Percentiles rank a stretch among this genome's conserved stretches.
Evolutionary conservation across 2,113 vertebrate genomes (phyloP).

Genomic region (Aleadryas rufinucha): DNA sequence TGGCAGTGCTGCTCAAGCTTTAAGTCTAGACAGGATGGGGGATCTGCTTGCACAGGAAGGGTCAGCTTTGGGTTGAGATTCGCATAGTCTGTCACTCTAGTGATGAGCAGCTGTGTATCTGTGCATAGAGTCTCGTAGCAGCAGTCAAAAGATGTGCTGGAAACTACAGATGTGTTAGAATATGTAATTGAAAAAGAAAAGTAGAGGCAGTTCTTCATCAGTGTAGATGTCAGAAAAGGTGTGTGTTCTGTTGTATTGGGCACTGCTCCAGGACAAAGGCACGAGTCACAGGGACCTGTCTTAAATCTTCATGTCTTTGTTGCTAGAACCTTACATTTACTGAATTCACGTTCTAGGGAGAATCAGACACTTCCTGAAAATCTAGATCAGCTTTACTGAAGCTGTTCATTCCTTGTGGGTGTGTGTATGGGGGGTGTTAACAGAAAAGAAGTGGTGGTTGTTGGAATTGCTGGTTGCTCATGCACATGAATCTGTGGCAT

Average conservation of each 20-base stretch:
- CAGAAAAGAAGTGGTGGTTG: not conserved
- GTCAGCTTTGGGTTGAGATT: not conserved
- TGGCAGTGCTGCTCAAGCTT: not conserved
- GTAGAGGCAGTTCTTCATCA: not conserved
- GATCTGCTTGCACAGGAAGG: not conserved
- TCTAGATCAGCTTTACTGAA: not conserved
- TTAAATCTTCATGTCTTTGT: not conserved
- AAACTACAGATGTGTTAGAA: not conserved
- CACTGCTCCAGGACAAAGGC: not conserved
- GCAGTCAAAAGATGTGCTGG: not conserved
- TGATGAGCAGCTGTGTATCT: not conserved
- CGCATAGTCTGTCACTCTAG: no score
- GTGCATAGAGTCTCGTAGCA: not conserved
- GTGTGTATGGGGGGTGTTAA: not conserved
- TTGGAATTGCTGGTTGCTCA: not conserved
- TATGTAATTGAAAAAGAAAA: not conserved
- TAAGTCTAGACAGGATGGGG: no score
- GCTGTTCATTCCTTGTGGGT: not conserved
- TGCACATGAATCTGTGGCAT: not conserved
- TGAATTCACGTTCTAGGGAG: not conserved
- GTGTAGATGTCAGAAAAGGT: accelerated
- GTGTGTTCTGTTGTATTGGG: not conserved
- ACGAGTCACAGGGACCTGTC: not conserved
- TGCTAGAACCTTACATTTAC: not conserved
- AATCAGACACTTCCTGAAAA: not conserved